Conservation (phyloP, 2,888 invertebrate genomes). For the Chydorus sphaericus region DNA sequence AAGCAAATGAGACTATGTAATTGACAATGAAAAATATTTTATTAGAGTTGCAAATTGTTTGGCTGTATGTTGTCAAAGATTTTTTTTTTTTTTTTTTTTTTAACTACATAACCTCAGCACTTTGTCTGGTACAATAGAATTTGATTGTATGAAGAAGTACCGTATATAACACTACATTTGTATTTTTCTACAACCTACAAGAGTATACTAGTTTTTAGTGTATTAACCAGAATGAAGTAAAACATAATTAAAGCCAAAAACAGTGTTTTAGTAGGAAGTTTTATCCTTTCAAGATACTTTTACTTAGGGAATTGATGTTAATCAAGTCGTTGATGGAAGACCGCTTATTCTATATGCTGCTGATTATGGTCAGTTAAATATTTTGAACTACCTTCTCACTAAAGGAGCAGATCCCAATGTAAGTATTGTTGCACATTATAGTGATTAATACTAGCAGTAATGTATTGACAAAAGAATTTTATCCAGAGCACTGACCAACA, state of each 20-base stretch:
- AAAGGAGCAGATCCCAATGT: slow-evolving; percentile 91
- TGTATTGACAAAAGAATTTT: slow-evolving; percentile 15
- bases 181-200: too few relatives aligned
- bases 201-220: too few relatives aligned
- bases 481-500: slow-evolving; percentile 80
- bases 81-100: neutral
- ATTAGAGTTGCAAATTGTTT: too few relatives aligned
- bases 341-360: slow-evolving; percentile 86
- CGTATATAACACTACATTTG: too few relatives aligned
- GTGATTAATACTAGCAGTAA: neutral
- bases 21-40: too few relatives aligned
- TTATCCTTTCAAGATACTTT: slow-evolving; percentile 17
- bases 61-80: too few relatives aligned
- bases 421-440: slow-evolving; percentile 31
- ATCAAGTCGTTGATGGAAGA: slow-evolving; percentile 74
- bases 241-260: neutral
- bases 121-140: too few relatives aligned
- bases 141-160: too few relatives aligned
- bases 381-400: slow-evolving; percentile 69
- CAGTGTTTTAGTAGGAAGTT: neutral
- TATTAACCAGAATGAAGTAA: too few relatives aligned
- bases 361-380: slow-evolving; percentile 85
- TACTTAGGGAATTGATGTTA: slow-evolving; percentile 64
- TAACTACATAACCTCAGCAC: neutral
- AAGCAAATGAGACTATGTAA: neutral